Conservation (phyloP, 1,140 invertebrate genomes). For the Meteorus sp. region DNA sequence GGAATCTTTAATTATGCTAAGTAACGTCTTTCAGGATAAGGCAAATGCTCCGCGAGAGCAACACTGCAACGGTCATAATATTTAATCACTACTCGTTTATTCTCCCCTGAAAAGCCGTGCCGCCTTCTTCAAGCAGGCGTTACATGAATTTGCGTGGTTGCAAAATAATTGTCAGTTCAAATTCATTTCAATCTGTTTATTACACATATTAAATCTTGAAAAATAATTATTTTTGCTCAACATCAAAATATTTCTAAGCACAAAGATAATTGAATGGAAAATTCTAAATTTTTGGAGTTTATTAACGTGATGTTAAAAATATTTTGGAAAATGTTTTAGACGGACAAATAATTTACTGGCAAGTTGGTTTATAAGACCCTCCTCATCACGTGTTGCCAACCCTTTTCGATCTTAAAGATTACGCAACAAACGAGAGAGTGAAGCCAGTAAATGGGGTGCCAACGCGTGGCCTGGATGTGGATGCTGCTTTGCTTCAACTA, state of each 20-base stretch:
- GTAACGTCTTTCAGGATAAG: slow-evolving; percentile 52
- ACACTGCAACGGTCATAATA: slow-evolving; percentile 57
- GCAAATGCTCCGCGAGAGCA: slow-evolving; percentile 36
- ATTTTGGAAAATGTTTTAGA: neutral
- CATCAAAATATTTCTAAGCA: too few relatives aligned
- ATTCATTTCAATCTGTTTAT: neutral
- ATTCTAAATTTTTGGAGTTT: too few relatives aligned
- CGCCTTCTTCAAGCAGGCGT: slow-evolving; percentile 28
- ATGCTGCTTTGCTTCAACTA: slow-evolving; percentile 11
- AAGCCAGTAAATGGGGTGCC: slow-evolving; percentile 55
- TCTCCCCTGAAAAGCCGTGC: slow-evolving; percentile 36
- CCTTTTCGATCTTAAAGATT: slow-evolving; percentile 61
- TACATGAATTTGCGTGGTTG: slow-evolving; percentile 18
- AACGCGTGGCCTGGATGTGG: slow-evolving; percentile 31
- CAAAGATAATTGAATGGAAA: neutral
- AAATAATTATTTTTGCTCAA: neutral
- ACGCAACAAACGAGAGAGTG: slow-evolving; percentile 57
- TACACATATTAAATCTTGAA: neutral
- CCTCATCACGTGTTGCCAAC: slow-evolving; percentile 39
- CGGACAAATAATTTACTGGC: slow-evolving; percentile 47
- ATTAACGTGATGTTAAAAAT: neutral
- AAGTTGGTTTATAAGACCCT: slow-evolving; percentile 30
- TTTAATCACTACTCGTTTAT: slow-evolving; percentile 58
- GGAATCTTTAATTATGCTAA: slow-evolving; percentile 59
- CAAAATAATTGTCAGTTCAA: slow-evolving; percentile 39